Evolutionary conservation across 2,797 vertebrate species (phyloP).

Genomic region (Decapterus maruadsi): DNA sequence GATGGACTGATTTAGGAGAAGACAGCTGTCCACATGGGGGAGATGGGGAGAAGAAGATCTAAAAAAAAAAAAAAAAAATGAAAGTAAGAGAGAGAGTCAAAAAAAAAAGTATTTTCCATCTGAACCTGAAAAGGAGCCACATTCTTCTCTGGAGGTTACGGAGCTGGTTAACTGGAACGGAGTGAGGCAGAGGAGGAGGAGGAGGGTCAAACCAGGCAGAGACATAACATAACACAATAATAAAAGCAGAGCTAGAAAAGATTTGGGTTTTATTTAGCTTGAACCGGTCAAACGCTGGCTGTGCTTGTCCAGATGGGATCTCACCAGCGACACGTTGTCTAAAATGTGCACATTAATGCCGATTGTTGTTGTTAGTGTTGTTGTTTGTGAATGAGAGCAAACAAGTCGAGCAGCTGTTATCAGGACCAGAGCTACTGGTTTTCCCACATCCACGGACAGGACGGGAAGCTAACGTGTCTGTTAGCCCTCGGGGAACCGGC

Average conservation of each 20-base stretch:
- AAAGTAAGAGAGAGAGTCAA: no score
- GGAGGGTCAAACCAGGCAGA: neutral
- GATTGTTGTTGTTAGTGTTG: no score
- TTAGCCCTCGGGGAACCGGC: no score
- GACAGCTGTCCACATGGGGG: slow-evolving; percentile 47
- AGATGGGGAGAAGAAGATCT: slow-evolving; percentile 5
- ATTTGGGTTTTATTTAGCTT: no score
- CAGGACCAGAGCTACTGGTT: no score
- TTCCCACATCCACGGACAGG: neutral
- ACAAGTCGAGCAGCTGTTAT: no score
- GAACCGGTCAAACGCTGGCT: no score
- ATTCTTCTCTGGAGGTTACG: slow-evolving; percentile 29
- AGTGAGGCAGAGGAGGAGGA: neutral
- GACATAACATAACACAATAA: neutral
- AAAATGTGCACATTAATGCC: no score
- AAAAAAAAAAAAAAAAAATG: slow-evolving; percentile 10
- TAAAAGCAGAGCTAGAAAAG: neutral
- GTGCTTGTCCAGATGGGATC: no score
- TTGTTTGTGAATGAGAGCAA: no score
- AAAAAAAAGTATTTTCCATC: slow-evolving; percentile 36
- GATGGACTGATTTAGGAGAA: slow-evolving; percentile 50
- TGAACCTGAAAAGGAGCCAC: slow-evolving; percentile 22
- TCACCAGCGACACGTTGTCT: no score
- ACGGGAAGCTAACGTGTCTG: neutral
- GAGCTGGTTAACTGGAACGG: slow-evolving; percentile 24